These are phyloP conservation scores for Xiphophorus maculatus DNA, from an alignment of 2,113 vertebrate genomes.

Conservation along the genomic window DNA sequence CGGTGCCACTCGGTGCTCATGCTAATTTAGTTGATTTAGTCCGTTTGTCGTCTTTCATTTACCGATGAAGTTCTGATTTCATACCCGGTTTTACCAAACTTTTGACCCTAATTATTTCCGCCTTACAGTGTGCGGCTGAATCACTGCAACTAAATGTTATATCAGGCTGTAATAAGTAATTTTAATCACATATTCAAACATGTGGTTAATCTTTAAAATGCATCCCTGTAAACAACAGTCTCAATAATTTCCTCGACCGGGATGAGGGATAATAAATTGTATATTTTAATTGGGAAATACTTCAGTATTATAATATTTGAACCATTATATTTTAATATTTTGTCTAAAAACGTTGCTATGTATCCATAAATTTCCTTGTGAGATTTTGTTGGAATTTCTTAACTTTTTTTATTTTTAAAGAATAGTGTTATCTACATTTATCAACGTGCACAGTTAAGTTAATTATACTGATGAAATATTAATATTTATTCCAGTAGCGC, in stretches of 20 bases:
- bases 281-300: not conserved
- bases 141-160: not conserved
- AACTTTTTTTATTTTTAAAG: too few species aligned
- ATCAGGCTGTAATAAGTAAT: not conserved
- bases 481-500: too few species aligned
- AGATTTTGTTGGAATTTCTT: too few species aligned
- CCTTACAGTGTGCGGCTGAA: not conserved
- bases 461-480: too few species aligned
- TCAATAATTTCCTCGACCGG: not conserved
- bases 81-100: not conserved
- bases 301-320: not conserved
- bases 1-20: slow-evolving; percentile 37
- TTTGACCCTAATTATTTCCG: slow-evolving; percentile 19
- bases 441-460: too few species aligned
- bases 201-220: not conserved
- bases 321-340: not conserved
- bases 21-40: slow-evolving; percentile 51
- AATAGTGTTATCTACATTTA: too few species aligned
- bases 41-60: slow-evolving; percentile 36
- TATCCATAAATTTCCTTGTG: too few species aligned
- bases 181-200: too few species aligned
- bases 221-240: not conserved
- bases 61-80: slow-evolving; percentile 20
- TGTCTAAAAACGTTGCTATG: too few species aligned
- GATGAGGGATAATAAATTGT: too few species aligned